Conservation (phyloP, 1,140 invertebrate genomes). For the Drosophila mojavensis region DNA sequence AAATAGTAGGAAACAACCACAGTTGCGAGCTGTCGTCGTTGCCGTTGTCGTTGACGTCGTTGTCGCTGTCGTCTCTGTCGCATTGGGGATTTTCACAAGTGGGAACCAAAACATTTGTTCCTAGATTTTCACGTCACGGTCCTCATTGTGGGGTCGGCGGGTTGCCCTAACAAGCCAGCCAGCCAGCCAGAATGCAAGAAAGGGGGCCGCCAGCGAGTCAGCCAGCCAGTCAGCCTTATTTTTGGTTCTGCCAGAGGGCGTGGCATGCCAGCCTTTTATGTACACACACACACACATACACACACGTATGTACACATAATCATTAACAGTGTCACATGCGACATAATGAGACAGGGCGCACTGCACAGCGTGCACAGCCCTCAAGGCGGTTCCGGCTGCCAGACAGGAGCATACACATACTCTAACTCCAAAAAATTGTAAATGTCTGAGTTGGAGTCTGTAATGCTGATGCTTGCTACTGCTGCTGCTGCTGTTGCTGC, state of each 20-base stretch:
- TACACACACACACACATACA: not conserved
- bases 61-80: conserved; percentile 26
- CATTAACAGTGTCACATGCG: conserved; percentile 83
- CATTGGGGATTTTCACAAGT: conserved; percentile 70
- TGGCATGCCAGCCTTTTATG: conserved; percentile 43
- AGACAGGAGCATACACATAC: conserved; percentile 41
- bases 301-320: conserved; percentile 68
- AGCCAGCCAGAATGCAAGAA: conserved; percentile 2
- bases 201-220: conserved; percentile 10
- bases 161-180: conserved; percentile 40
- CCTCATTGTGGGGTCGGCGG: conserved; percentile 41
- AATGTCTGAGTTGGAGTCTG: conserved; percentile 12
- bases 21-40: conserved; percentile 42
- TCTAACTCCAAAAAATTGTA: conserved; percentile 40
- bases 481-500: conserved; percentile 23
- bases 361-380: conserved; percentile 38
- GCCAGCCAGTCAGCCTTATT: conserved; percentile 28
- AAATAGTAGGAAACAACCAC: conserved; percentile 31
- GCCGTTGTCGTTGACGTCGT: conserved; percentile 21
- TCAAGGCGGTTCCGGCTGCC: conserved; percentile 40
- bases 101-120: conserved; percentile 83
- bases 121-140: conserved; percentile 77
- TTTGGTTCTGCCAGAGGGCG: conserved; percentile 44
- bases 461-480: conserved; percentile 15
- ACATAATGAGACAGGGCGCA: conserved; percentile 76